A percentile compares a stretch with the other conserved stretches of the same genome.
phyloP scores from a whole-genome alignment of 2,797 vertebrate species.

The Astyanax mexicanus region DNA sequence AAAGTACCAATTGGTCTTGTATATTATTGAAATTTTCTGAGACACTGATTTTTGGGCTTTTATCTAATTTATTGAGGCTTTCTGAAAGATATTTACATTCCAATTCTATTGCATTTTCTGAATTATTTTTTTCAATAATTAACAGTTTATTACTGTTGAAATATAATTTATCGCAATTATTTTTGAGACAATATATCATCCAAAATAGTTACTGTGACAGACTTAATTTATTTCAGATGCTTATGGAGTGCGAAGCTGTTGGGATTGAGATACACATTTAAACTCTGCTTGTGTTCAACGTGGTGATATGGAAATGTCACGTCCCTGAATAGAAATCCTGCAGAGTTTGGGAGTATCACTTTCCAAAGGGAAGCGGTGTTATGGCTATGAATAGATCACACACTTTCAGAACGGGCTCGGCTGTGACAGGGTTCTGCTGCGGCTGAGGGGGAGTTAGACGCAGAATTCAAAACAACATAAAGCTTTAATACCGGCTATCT shows the following conservation, averaged over 20 bases:
- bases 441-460: background rate
- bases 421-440: background rate
- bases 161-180: too few species aligned
- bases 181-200: too few species aligned
- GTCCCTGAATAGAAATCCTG: constrained; percentile 25
- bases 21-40: too few species aligned
- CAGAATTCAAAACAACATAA: background rate
- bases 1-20: too few species aligned
- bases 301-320: constrained; percentile 19
- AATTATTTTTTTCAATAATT: too few species aligned
- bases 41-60: too few species aligned
- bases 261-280: background rate
- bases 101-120: too few species aligned
- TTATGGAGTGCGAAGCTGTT: background rate
- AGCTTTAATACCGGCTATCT: constrained; percentile 12
- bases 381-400: constrained; percentile 38
- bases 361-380: background rate
- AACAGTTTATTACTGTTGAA: too few species aligned
- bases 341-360: constrained; percentile 6
- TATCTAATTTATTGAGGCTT: too few species aligned
- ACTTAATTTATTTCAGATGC: too few species aligned
- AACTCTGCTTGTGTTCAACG: background rate
- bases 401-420: constrained; percentile 7
- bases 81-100: too few species aligned
- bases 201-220: too few species aligned